phyloP scores from a whole-genome alignment of 1,140 invertebrate genomes.

The Neotoxoptera formosana region DNA sequence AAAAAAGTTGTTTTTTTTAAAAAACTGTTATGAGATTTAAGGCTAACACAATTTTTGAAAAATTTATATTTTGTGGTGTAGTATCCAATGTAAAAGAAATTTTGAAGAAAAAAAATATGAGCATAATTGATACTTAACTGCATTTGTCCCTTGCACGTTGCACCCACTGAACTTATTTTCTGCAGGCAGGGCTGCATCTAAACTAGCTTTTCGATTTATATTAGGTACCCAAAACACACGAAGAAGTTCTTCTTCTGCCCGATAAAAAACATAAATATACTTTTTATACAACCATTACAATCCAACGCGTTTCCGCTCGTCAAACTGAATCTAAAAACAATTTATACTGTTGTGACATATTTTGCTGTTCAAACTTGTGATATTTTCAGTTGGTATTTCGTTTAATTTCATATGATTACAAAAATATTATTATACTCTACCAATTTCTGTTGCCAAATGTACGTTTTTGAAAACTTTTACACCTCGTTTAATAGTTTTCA shows the following conservation, averaged over 20 bases:
- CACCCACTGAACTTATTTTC: neutral
- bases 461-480: neutral
- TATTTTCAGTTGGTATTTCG: neutral
- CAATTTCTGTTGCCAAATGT: neutral
- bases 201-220: neutral
- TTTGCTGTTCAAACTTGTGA: neutral
- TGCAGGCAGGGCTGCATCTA: neutral
- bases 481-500: neutral
- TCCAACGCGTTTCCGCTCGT: neutral
- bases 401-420: neutral
- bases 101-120: neutral
- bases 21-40: too few species aligned
- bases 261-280: neutral
- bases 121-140: neutral
- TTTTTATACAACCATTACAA: neutral
- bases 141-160: neutral
- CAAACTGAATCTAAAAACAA: neutral
- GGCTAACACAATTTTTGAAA: neutral
- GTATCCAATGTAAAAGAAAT: neutral
- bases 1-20: neutral
- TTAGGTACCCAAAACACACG: neutral
- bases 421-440: neutral
- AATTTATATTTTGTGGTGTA: neutral
- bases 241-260: neutral
- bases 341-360: neutral